Evolutionary conservation across 2,113 vertebrate genomes (phyloP).

Genomic region (Thunnus thynnus): DNA sequence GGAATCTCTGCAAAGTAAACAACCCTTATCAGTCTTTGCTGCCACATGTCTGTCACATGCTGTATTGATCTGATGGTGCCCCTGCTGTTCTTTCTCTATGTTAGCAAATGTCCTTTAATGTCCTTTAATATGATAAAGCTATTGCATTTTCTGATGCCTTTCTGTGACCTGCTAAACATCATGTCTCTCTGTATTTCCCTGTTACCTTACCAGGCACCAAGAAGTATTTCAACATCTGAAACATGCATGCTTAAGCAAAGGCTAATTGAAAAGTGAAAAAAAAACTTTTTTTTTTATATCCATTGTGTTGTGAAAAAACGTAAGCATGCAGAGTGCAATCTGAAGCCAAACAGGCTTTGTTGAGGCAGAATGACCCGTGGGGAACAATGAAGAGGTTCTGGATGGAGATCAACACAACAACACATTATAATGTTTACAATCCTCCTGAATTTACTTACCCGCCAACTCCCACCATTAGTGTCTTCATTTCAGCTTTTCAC

Average conservation of each 20-base stretch:
- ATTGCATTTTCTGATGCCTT: background rate
- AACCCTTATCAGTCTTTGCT: conserved; percentile 43
- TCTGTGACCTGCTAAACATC: background rate
- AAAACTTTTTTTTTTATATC: no score
- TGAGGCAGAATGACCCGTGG: background rate
- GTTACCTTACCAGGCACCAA: background rate
- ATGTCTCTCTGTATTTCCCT: background rate
- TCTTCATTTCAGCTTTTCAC: conserved; percentile 83
- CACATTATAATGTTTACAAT: background rate
- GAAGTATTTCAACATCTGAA: background rate
- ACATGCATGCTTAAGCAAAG: background rate
- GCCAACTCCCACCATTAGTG: conserved; percentile 90
- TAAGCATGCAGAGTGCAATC: background rate
- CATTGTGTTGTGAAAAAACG: background rate
- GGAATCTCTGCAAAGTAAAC: conserved; percentile 15
- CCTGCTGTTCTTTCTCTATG: background rate
- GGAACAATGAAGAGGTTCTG: background rate
- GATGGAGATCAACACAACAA: background rate
- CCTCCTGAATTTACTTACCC: conserved; percentile 87
- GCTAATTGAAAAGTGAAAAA: no score
- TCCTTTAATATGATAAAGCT: no score
- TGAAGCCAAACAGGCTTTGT: background rate
- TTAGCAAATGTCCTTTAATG: background rate
- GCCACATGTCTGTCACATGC: conserved; percentile 48
- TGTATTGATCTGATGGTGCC: background rate